These are phyloP conservation scores for Drosophila kurseongensis DNA, from an alignment of 1,140 invertebrate species.

Conservation along the genomic window DNA sequence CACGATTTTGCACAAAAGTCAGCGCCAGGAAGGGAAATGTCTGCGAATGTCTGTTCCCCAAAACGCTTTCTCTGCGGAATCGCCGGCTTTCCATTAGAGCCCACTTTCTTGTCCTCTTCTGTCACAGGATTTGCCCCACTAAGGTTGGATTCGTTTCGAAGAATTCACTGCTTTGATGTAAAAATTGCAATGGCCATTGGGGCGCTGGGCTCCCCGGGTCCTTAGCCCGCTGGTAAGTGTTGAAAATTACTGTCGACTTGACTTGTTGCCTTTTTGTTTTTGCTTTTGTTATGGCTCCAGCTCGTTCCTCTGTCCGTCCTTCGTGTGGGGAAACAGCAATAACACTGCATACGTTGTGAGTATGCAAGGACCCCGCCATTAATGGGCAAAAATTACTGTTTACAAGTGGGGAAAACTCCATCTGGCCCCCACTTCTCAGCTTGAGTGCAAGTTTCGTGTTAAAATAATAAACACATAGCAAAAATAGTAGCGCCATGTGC, in stretches of 20 bases:
- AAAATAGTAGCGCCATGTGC: conserved; percentile 74
- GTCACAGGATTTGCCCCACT: conserved; percentile 9
- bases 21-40: conserved; percentile 37
- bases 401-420: conserved; percentile 67
- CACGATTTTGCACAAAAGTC: conserved; percentile 74
- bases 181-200: conserved; percentile 55
- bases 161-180: conserved; percentile 49
- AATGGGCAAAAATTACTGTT: conserved; percentile 82
- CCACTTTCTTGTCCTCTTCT: conserved; percentile 1
- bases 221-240: conserved; percentile 70
- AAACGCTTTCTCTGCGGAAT: conserved; percentile 48
- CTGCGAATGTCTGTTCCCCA: conserved; percentile 44
- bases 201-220: conserved; percentile 28
- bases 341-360: conserved; percentile 35
- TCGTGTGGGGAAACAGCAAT: conserved; percentile 36
- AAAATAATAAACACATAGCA: conserved; percentile 83
- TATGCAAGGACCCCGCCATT: conserved; percentile 56
- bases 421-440: conserved; percentile 1
- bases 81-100: conserved; percentile 9
- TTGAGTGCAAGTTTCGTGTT: conserved; percentile 80
- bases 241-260: conserved; percentile 83
- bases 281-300: conserved; percentile 28
- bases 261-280: conserved; percentile 81
- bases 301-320: not conserved
- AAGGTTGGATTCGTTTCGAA: conserved; percentile 39